phyloP scores from a whole-genome alignment of 2,113 vertebrate species.

The Corythornis madagascariensis region DNA sequence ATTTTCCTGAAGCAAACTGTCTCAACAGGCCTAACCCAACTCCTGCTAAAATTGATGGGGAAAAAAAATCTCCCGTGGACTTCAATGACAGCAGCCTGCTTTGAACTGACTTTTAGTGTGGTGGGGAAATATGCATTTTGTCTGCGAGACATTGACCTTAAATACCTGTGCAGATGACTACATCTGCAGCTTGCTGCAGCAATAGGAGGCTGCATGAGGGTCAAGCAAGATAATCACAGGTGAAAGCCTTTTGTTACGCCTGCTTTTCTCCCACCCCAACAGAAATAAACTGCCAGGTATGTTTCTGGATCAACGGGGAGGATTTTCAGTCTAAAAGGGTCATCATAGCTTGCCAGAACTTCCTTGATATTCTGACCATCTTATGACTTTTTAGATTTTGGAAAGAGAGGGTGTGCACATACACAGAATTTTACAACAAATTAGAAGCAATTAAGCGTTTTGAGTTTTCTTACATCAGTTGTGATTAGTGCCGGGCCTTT shows the following conservation, averaged over 20 bases:
- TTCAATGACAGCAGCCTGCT: conserved; percentile 19
- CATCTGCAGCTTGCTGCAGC: neutral
- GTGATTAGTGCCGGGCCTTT: neutral
- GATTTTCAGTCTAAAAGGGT: neutral
- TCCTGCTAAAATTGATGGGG: neutral
- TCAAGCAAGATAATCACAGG: neutral
- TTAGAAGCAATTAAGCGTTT: conserved; percentile 32
- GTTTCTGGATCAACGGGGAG: neutral
- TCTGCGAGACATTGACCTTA: neutral
- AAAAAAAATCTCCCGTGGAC: neutral
- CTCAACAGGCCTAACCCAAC: neutral
- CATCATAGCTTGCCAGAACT: neutral
- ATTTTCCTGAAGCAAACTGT: neutral
- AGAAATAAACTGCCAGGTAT: neutral
- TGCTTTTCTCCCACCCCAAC: neutral
- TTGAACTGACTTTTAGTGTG: conserved; percentile 28
- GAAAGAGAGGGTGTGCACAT: neutral
- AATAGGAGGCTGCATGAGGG: neutral
- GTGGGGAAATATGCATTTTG: neutral
- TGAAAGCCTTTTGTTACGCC: neutral
- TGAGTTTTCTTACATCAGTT: conserved; percentile 16
- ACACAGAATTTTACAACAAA: neutral
- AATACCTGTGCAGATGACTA: neutral
- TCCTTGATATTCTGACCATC: neutral
- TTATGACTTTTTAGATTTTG: conserved; percentile 12